phyloP scores from a whole-genome alignment of 1,140 invertebrate genomes.

The Aporrectodea caliginosa region DNA sequence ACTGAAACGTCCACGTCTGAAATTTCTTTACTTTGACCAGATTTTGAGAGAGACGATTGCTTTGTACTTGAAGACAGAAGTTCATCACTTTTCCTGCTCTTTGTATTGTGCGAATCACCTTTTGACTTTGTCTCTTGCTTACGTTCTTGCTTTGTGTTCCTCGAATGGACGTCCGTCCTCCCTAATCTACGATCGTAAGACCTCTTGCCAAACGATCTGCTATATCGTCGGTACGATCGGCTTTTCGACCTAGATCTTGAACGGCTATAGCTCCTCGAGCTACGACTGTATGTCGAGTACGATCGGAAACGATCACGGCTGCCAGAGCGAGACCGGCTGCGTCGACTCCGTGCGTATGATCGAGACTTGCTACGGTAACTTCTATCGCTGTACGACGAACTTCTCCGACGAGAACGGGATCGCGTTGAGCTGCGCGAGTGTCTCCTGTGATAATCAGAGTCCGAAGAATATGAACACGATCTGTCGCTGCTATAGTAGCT shows the following conservation, averaged over 20 bases:
- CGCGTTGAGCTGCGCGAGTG: not conserved
- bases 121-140: not conserved
- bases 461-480: conserved; percentile 4
- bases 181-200: conserved; percentile 10
- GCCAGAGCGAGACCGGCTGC: conserved; percentile 8
- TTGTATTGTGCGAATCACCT: not conserved
- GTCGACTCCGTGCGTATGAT: not conserved
- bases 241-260: conserved; percentile 11
- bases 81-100: not conserved
- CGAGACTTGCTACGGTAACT: not conserved
- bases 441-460: not conserved
- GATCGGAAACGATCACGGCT: conserved; percentile 7
- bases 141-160: too few species aligned
- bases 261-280: conserved; percentile 9
- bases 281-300: conserved; percentile 7
- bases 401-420: not conserved
- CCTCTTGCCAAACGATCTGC: not conserved
- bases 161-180: too few species aligned
- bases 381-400: not conserved
- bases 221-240: conserved; percentile 9
- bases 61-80: not conserved
- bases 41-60: not conserved
- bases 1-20: not conserved
- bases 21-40: not conserved
- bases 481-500: conserved; percentile 8